Conservation (phyloP, 2,797 vertebrate species). For the Eulemur coronatus region DNA sequence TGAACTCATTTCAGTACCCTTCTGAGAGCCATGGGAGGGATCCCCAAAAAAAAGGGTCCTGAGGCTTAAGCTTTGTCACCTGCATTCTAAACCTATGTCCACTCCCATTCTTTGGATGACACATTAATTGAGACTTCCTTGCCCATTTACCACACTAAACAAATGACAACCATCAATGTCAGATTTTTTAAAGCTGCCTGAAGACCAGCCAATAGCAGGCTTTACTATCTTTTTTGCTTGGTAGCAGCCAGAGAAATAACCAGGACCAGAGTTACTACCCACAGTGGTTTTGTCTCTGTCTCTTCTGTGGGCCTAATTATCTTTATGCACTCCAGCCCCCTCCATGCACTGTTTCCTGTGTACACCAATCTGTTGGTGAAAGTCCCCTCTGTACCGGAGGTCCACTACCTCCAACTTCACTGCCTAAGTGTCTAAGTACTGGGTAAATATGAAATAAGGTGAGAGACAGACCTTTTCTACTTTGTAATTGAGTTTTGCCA, state of each 20-base stretch:
- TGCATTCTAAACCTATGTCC: neutral
- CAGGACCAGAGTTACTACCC: neutral
- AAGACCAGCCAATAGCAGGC: neutral
- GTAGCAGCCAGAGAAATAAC: neutral
- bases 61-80: neutral
- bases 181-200: neutral
- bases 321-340: neutral
- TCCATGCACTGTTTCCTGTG: neutral
- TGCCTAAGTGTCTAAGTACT: neutral
- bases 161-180: neutral
- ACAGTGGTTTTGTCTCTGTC: neutral
- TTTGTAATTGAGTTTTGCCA: neutral
- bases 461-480: neutral
- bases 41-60: neutral
- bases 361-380: neutral
- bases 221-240: neutral
- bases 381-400: too few species aligned
- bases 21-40: neutral
- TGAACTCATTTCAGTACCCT: neutral
- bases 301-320: neutral
- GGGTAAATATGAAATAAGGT: neutral
- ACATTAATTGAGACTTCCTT: neutral
- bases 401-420: neutral
- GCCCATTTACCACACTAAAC: neutral
- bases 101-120: neutral